phyloP scores from a whole-genome alignment of 2,888 invertebrate species.

The Drosophila hawaiiensis region DNA sequence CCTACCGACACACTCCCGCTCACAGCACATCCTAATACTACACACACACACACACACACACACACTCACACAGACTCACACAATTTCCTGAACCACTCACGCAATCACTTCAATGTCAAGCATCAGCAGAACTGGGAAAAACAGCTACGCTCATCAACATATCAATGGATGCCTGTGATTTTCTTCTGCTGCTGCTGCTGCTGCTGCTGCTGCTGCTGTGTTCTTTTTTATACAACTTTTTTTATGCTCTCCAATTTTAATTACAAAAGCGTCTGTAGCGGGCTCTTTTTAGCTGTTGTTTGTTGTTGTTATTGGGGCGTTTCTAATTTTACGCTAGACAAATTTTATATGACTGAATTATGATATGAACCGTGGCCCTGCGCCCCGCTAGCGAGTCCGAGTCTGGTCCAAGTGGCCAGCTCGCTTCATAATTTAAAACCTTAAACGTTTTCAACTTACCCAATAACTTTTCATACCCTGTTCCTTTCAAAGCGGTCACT shows the following conservation, averaged over 20 bases:
- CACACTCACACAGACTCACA: conserved; percentile 3
- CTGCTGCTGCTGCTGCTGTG: conserved; percentile 5
- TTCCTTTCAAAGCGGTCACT: background rate
- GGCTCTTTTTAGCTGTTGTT: conserved; percentile 48
- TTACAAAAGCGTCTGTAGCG: conserved; percentile 62
- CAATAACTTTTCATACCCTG: conserved; percentile 2
- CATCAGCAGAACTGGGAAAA: conserved; percentile 53
- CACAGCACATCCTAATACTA: background rate
- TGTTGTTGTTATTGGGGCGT: conserved; percentile 60
- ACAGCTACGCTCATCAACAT: conserved; percentile 71
- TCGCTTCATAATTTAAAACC: conserved; percentile 49
- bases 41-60: conserved; percentile 4
- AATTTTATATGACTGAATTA: conserved; percentile 84
- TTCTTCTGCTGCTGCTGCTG: conserved; percentile 29
- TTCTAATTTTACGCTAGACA: conserved; percentile 84
- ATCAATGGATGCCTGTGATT: conserved; percentile 73
- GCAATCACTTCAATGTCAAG: conserved; percentile 75
- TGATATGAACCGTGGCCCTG: conserved; percentile 71
- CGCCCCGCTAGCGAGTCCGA: conserved; percentile 3
- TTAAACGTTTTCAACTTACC: conserved; percentile 57
- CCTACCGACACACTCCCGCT: conserved; percentile 6
- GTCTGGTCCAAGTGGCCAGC: conserved; percentile 19
- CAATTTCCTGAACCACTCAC: conserved; percentile 56
- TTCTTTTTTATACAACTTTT: conserved; percentile 14
- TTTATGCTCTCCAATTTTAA: conserved; percentile 55